Conservation (phyloP, 2,888 invertebrate species). For the Ormia ochracea region DNA sequence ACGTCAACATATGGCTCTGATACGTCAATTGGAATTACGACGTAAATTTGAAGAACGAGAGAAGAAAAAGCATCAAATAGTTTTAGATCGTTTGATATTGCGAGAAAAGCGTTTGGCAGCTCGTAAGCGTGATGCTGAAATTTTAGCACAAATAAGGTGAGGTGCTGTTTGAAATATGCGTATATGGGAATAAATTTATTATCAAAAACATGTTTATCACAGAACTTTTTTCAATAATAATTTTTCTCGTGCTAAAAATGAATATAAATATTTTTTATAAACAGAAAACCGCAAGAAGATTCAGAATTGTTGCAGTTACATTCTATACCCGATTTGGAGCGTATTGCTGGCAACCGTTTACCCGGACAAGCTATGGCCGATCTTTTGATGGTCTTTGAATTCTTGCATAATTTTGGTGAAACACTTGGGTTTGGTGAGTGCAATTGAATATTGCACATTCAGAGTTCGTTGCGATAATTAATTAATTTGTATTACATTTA, state of each 20-base stretch:
- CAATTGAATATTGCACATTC: not conserved
- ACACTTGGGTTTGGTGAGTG: conserved; percentile 92
- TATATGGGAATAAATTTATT: too few species aligned
- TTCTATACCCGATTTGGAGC: conserved; percentile 83
- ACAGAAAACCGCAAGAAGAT: conserved; percentile 93
- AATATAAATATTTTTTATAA: not conserved
- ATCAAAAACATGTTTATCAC: too few species aligned
- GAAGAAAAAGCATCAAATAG: conserved; percentile 81
- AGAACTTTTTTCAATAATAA: too few species aligned
- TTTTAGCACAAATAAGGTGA: conserved; percentile 81
- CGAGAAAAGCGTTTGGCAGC: conserved; percentile 90
- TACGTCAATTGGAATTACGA: conserved; percentile 90
- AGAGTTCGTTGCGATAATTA: not conserved
- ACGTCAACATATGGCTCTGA: conserved; percentile 92
- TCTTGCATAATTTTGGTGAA: conserved; percentile 96
- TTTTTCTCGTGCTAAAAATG: not conserved
- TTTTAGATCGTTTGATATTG: conserved; percentile 89
- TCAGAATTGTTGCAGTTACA: conserved; percentile 88
- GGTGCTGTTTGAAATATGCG: conserved; percentile 63
- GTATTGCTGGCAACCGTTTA: conserved; percentile 88
- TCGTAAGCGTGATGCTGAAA: conserved; percentile 83
- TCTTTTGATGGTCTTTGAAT: conserved; percentile 96
- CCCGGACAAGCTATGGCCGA: conserved; percentile 94
- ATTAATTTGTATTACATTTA: not conserved
- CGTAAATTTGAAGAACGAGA: conserved; percentile 92